Base-by-base conservation (phyloP, 2,113 vertebrate genomes). In the Polyodon spathula region DNA sequence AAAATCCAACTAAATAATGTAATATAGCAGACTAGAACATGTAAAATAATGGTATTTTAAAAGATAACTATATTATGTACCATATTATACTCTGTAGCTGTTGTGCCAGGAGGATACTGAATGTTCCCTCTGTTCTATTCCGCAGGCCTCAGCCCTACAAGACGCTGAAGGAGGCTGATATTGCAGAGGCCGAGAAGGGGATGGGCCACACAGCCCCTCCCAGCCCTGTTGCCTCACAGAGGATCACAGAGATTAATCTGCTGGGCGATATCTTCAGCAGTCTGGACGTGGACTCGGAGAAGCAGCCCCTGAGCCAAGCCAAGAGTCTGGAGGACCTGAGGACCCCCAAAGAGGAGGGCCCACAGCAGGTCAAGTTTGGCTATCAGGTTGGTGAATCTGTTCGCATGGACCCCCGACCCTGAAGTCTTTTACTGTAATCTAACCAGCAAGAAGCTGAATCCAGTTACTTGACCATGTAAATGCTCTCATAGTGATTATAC, bases 301-400 rank as follows among this genome's bases (percentile, higher is more conserved):
- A 76, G 58, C 90, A 88, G 66, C 75, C 79, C 0, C 71, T 93
- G 27, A 80, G 86, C 69, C 81, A 92, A 71, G 91, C 93, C 4
- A 93, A 93, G 73, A 97, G 94, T 72, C 78, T 97, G 0, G 95
- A 97, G 67, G 93, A 97, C 69, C 84, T 96, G 53, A 84, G 91
- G 63, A 83, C 75, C 0, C 78, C 89, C 52, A 87, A 86, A 68
- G 89, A 91, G 6, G 73, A 80, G 2, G 72, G 58, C 0, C 88
- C 89, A 6, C 81, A 86, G 14, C 76, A 83, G 0, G 79, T 82
- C 39, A 86, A 88, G 9, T 92, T 95, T 58, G 88, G 81, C 10
- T 92, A 92, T 75, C 92, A 97, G 95, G 94, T 96, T 53, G 68
- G 68, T n/a, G n/a, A n/a, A n/a, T n/a, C n/a, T n/a, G n/a, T n/a